Percentiles rank a stretch among this genome's conserved stretches.
Evolutionary conservation across 2,113 vertebrate species (phyloP).

Genomic region (Grallaria varia): DNA sequence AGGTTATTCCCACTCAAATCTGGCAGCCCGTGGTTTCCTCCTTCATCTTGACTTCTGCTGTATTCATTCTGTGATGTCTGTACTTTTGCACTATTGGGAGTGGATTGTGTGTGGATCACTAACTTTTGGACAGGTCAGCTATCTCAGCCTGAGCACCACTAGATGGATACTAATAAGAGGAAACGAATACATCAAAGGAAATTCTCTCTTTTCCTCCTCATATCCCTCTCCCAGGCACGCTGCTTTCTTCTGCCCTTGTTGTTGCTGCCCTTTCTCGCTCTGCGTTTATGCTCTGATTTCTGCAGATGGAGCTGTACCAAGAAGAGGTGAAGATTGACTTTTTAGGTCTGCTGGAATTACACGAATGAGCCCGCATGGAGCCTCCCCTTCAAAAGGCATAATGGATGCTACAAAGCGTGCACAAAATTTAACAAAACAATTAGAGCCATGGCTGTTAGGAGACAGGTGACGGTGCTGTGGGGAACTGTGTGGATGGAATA

Average conservation of each 20-base stretch:
- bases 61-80: constrained; percentile 69
- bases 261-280: constrained; percentile 60
- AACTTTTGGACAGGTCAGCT: constrained; percentile 76
- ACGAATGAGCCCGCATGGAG: background rate
- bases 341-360: constrained; percentile 39
- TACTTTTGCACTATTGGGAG: constrained; percentile 67
- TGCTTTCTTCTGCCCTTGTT: constrained; percentile 66
- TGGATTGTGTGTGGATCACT: constrained; percentile 71
- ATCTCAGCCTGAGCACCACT: constrained; percentile 68
- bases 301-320: constrained; percentile 44
- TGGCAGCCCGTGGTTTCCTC: constrained; percentile 57
- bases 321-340: constrained; percentile 27
- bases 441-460: background rate
- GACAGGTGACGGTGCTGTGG: background rate
- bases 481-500: background rate
- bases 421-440: constrained; percentile 24
- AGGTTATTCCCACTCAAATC: constrained; percentile 65
- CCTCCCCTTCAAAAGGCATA: background rate
- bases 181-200: constrained; percentile 70
- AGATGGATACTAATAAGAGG: constrained; percentile 72
- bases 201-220: constrained; percentile 56
- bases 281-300: constrained; percentile 45
- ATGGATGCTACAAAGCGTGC: background rate
- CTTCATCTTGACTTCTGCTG: constrained; percentile 72
- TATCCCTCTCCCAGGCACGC: constrained; percentile 42